A percentile compares a stretch with the other conserved stretches of the same genome.
Conservation (phyloP, 2,888 invertebrate genomes). For the Conomelus anceps region DNA sequence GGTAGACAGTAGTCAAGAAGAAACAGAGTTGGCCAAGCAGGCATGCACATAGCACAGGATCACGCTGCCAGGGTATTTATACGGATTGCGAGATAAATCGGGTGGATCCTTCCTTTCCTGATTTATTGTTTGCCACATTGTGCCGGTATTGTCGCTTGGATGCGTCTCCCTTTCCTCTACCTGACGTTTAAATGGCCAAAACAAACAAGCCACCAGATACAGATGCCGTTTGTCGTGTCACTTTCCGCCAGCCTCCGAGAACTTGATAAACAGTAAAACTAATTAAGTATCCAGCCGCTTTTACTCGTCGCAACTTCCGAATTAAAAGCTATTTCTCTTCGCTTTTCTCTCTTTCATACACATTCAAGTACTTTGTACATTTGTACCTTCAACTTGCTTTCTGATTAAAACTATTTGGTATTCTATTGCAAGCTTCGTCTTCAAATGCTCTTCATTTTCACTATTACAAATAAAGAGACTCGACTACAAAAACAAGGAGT, state of each 20-base stretch:
- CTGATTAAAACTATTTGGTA: neutral
- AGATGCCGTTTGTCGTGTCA: neutral
- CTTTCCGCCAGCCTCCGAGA: neutral
- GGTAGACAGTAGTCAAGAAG: neutral
- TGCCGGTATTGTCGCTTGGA: neutral
- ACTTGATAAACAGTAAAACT: neutral
- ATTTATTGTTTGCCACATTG: neutral
- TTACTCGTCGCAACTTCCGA: neutral
- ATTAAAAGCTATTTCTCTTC: neutral
- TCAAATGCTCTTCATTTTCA: neutral
- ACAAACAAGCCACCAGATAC: neutral
- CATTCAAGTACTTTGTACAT: neutral
- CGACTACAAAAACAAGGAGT: neutral
- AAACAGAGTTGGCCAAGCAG: neutral
- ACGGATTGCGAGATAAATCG: constrained; percentile 6
- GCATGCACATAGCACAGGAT: neutral
- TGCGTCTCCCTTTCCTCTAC: neutral
- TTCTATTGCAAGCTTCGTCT: neutral
- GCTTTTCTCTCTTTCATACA: neutral
- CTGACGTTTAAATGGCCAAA: neutral
- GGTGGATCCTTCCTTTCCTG: neutral
- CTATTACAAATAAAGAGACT: neutral
- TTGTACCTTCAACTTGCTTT: neutral
- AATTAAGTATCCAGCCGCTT: neutral
- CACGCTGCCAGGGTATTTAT: neutral